phyloP scores from a whole-genome alignment of 2,113 vertebrate species.

The Engystomops pustulosus region DNA sequence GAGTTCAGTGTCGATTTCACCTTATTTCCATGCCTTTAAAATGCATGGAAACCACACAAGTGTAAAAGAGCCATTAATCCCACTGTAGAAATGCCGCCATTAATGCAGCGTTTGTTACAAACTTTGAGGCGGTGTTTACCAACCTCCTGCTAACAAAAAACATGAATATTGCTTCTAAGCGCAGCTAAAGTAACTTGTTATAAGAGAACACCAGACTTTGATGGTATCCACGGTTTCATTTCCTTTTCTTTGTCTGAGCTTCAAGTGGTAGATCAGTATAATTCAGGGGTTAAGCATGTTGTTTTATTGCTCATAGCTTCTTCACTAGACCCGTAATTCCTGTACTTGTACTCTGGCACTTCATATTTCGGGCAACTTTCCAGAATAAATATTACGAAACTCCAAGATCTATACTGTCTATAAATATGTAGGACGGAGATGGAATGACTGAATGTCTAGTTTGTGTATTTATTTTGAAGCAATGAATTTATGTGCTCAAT shows the following conservation, averaged over 20 bases:
- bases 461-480: slow-evolving; percentile 26
- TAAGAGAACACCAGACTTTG: background rate
- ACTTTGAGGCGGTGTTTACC: too few relatives aligned
- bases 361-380: slow-evolving; percentile 6
- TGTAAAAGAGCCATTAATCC: slow-evolving; percentile 18
- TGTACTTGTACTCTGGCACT: background rate
- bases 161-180: background rate
- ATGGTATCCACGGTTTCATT: background rate
- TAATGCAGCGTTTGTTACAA: background rate
- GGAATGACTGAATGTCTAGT: slow-evolving; percentile 2
- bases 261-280: background rate
- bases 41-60: slow-evolving; percentile 19
- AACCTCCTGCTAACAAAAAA: background rate
- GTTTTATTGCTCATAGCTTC: slow-evolving; percentile 5
- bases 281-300: background rate
- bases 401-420: background rate
- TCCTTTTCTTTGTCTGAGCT: slow-evolving; percentile 7
- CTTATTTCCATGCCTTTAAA: slow-evolving; percentile 38
- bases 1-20: background rate
- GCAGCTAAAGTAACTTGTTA: background rate
- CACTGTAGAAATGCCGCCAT: background rate
- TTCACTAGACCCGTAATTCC: slow-evolving; percentile 13
- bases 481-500: background rate
- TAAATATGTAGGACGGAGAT: background rate
- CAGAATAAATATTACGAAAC: slow-evolving; percentile 11